Conservation (phyloP, 2,888 invertebrate genomes). For the Epiblema foenella region DNA sequence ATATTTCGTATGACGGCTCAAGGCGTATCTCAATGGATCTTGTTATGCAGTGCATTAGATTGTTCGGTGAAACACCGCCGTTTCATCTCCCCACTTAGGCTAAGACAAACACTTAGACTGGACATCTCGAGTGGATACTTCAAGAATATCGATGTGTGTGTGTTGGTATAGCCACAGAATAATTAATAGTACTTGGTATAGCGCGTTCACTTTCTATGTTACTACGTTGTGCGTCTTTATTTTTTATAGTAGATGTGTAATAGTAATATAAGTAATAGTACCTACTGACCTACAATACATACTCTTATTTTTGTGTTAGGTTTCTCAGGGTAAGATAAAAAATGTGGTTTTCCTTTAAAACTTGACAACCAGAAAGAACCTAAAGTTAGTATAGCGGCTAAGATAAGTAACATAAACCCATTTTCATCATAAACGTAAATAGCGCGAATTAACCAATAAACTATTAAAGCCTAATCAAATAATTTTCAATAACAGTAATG, state of each 20-base stretch:
- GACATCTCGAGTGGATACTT: constrained; percentile 55
- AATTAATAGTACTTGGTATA: constrained; percentile 50
- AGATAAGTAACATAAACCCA: not conserved
- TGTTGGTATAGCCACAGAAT: no score
- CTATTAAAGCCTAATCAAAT: constrained; percentile 51
- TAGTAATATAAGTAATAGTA: not conserved
- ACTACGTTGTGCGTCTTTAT: constrained; percentile 24
- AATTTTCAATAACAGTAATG: constrained; percentile 17
- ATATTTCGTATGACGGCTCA: not conserved
- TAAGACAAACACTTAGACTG: constrained; percentile 51
- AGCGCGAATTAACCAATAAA: constrained; percentile 49
- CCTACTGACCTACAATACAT: not conserved
- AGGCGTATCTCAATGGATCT: constrained; percentile 32
- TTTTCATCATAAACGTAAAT: constrained; percentile 7
- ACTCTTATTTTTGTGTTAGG: not conserved
- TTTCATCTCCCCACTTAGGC: constrained; percentile 40
- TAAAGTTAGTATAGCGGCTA: not conserved
- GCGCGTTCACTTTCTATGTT: constrained; percentile 63
- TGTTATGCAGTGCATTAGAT: constrained; percentile 25
- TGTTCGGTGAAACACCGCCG: constrained; percentile 35
- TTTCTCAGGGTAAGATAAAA: not conserved
- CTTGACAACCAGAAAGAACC: not conserved
- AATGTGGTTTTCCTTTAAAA: not conserved
- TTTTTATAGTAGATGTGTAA: constrained; percentile 21
- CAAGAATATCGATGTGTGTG: constrained; percentile 48